Evolutionary conservation across 2,797 vertebrate species (phyloP).

Genomic region (Acanthiza pusilla): DNA sequence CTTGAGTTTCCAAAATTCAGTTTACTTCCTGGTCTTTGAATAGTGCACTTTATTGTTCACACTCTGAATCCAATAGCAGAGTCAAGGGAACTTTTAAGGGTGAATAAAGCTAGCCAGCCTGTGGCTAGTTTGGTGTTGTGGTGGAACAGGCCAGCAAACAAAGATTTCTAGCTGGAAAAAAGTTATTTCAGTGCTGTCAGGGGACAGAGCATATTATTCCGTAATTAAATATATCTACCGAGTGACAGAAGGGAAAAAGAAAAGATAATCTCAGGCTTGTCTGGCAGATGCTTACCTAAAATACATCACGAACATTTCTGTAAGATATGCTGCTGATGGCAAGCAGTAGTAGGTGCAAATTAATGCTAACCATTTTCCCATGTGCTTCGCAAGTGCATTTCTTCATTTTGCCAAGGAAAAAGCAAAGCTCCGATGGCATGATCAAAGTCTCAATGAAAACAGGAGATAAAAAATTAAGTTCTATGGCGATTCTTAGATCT

Average conservation of each 20-base stretch:
- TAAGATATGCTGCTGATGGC: neutral
- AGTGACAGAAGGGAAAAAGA: neutral
- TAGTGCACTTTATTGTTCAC: neutral
- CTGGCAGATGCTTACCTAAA: constrained; percentile 8
- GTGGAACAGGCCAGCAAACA: neutral
- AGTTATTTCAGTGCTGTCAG: neutral
- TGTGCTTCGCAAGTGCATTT: neutral
- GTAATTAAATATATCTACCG: neutral
- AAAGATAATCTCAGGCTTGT: neutral
- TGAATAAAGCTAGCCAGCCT: neutral
- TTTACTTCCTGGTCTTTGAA: constrained; percentile 1
- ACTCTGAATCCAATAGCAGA: neutral
- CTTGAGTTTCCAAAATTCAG: neutral
- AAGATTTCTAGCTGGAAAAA: neutral
- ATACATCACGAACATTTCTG: neutral
- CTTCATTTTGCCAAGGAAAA: neutral
- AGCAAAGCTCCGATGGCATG: neutral
- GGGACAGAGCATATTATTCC: neutral
- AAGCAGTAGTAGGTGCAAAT: neutral
- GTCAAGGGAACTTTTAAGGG: neutral
- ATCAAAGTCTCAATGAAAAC: neutral
- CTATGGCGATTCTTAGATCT: neutral
- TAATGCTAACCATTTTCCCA: neutral
- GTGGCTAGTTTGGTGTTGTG: neutral
- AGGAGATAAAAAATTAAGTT: neutral